Conservation (phyloP, 2,113 vertebrate genomes). For the Pelobates fuscus region DNA sequence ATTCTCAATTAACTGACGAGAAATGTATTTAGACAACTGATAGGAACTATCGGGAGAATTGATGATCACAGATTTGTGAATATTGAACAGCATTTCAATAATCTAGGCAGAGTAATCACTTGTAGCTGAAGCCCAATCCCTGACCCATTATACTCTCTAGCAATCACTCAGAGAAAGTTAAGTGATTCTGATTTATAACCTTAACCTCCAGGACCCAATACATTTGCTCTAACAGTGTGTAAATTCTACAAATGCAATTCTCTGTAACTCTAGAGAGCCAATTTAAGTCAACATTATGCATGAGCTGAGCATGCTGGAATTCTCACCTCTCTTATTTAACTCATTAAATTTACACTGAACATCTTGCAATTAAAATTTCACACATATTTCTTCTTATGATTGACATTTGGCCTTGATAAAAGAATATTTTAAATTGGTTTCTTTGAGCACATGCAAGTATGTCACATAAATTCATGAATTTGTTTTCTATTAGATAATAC, state of each 20-base stretch:
- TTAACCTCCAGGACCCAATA: constrained; percentile 73
- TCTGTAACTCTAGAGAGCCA: constrained; percentile 70
- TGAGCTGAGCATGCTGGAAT: constrained; percentile 69
- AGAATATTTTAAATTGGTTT: constrained; percentile 67
- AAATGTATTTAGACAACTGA: constrained; percentile 75
- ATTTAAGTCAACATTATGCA: constrained; percentile 79
- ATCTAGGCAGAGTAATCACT: constrained; percentile 66
- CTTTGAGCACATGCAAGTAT: constrained; percentile 64
- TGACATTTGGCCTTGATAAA: constrained; percentile 76
- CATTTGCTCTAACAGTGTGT: constrained; percentile 73
- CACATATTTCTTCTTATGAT: constrained; percentile 73
- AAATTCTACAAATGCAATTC: constrained; percentile 73
- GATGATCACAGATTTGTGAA: constrained; percentile 81
- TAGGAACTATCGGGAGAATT: constrained; percentile 77
- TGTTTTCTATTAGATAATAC: constrained; percentile 58
- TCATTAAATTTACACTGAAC: constrained; percentile 77
- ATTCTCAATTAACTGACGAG: constrained; percentile 75
- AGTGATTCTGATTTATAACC: constrained; percentile 80
- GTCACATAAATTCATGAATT: constrained; percentile 59
- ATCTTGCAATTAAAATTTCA: constrained; percentile 82
- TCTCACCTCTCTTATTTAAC: constrained; percentile 77
- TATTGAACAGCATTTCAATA: constrained; percentile 73
- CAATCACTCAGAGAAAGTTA: constrained; percentile 78
- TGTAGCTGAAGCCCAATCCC: constrained; percentile 62
- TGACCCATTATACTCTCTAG: constrained; percentile 60